A percentile compares a stretch with the other conserved stretches of the same genome.
Conservation (phyloP, 2,888 invertebrate genomes). For the Eupithecia exiguata region DNA sequence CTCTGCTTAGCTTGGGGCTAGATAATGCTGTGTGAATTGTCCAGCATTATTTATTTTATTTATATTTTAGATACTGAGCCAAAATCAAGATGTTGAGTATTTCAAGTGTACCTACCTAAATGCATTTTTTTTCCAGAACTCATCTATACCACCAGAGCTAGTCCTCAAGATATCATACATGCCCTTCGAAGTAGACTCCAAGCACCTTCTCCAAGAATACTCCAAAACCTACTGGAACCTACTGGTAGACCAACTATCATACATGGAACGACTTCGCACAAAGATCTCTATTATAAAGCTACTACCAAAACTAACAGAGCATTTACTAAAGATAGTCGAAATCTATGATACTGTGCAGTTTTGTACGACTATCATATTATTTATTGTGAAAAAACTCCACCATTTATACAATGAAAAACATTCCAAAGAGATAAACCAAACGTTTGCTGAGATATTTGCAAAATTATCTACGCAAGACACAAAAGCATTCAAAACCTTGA, state of each 20-base stretch:
- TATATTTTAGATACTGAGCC: no score
- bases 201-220: constrained; percentile 61
- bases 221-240: constrained; percentile 74
- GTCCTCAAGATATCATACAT: constrained; percentile 71
- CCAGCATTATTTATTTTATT: no score
- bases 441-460: constrained; percentile 59
- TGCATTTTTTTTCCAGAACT: constrained; percentile 57
- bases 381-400: constrained; percentile 67
- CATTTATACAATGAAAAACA: constrained; percentile 57
- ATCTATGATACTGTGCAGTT: constrained; percentile 67
- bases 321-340: constrained; percentile 59
- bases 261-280: constrained; percentile 64
- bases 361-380: constrained; percentile 57
- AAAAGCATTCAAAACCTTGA: constrained; percentile 50
- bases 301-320: constrained; percentile 63
- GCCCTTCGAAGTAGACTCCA: constrained; percentile 64
- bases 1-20: no score
- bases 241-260: constrained; percentile 63
- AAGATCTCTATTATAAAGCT: constrained; percentile 60
- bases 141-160: constrained; percentile 61
- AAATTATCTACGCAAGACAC: constrained; percentile 55
- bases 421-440: constrained; percentile 54
- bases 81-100: no score
- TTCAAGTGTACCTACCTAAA: neutral
- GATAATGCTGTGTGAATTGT: no score